Percentiles rank a stretch among this genome's conserved stretches.
Evolutionary conservation across 2,113 vertebrate genomes (phyloP).

Genomic region (Scomber colias): DNA sequence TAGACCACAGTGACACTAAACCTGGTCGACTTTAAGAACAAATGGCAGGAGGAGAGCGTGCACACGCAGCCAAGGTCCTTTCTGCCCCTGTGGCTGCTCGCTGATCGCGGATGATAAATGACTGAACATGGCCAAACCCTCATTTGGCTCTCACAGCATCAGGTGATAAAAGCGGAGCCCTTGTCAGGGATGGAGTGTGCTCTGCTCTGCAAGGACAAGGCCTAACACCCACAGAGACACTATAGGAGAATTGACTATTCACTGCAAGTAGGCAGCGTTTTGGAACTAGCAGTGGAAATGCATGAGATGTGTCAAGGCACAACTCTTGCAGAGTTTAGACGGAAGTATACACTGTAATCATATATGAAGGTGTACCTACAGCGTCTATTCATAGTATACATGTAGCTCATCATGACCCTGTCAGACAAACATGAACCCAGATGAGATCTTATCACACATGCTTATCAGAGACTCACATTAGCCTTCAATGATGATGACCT

Average conservation of each 20-base stretch:
- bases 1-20: slow-evolving; percentile 69
- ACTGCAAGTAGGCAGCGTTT: slow-evolving; percentile 48
- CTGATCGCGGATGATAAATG: slow-evolving; percentile 80
- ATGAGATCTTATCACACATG: slow-evolving; percentile 13
- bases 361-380: neutral
- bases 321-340: slow-evolving; percentile 6
- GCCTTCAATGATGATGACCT: neutral
- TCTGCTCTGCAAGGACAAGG: slow-evolving; percentile 81
- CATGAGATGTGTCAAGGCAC: slow-evolving; percentile 24
- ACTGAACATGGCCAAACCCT: slow-evolving; percentile 74
- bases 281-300: slow-evolving; percentile 38
- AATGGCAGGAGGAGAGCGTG: slow-evolving; percentile 62
- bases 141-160: slow-evolving; percentile 80
- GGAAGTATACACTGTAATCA: neutral
- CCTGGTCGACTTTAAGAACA: slow-evolving; percentile 68
- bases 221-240: slow-evolving; percentile 71
- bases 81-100: slow-evolving; percentile 73
- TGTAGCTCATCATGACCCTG: slow-evolving; percentile 32
- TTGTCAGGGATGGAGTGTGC: slow-evolving; percentile 77
- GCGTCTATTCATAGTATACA: slow-evolving; percentile 22
- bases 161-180: slow-evolving; percentile 81
- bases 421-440: slow-evolving; percentile 33
- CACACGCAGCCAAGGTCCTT: slow-evolving; percentile 78
- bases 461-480: slow-evolving; percentile 18
- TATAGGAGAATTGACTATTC: slow-evolving; percentile 71